These are phyloP conservation scores for Hirtodrosophila trivittata DNA, from an alignment of 2,888 invertebrate genomes.

Conservation along the genomic window DNA sequence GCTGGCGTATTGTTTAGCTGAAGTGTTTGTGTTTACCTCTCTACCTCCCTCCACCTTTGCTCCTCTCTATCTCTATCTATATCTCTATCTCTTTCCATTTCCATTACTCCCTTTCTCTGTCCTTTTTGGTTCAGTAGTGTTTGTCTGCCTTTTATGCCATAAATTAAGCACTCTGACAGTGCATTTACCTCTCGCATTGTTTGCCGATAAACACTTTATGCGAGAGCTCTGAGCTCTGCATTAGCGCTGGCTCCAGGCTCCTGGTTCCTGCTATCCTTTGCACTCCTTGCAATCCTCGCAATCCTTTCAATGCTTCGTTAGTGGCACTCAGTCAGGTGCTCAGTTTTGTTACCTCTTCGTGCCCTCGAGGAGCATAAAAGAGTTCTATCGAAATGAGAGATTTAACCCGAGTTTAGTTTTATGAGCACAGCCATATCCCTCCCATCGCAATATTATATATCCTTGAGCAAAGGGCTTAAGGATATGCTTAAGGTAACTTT, in stretches of 20 bases:
- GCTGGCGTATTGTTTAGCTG: conserved; percentile 53
- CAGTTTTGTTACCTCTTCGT: not conserved
- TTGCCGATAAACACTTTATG: conserved; percentile 61
- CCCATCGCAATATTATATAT: no score
- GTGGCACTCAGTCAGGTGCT: not conserved
- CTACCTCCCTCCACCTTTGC: no score
- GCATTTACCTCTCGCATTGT: conserved; percentile 61
- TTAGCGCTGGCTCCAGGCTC: conserved; percentile 38
- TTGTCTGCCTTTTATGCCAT: conserved; percentile 51
- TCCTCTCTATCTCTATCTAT: not conserved
- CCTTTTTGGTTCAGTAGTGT: conserved; percentile 10
- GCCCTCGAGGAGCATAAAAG: not conserved
- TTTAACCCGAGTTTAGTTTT: conserved; percentile 4
- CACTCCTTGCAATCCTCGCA: no score
- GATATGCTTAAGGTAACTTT: not conserved
- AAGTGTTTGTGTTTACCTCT: conserved; percentile 43
- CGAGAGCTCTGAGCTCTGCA: conserved; percentile 45
- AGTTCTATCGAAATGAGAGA: not conserved
- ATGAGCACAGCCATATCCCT: no score
- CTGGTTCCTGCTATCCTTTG: no score
- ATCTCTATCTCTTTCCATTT: not conserved
- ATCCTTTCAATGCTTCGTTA: conserved; percentile 5
- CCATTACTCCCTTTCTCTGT: conserved; percentile 3
- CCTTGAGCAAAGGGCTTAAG: no score
- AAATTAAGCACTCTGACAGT: conserved; percentile 70